Base-by-base conservation (phyloP, 2,797 vertebrate genomes). In the Trematomus bernacchii region DNA sequence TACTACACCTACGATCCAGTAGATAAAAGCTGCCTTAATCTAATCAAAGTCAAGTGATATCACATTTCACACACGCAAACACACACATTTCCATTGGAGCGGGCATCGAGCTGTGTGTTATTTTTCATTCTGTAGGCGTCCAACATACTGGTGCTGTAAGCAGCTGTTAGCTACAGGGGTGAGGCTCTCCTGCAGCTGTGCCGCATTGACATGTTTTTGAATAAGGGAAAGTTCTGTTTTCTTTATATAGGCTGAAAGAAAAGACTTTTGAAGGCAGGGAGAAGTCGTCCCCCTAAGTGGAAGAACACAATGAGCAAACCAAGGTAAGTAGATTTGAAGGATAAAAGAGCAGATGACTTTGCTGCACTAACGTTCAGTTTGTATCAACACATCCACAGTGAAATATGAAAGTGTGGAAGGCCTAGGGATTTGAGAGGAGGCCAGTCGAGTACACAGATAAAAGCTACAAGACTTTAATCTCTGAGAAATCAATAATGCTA, bases 81-180 rank as follows among this genome's bases (percentile, higher is more conserved):
- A 44, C 40, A 14, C 10, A 58, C 13, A 15, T 1, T 21, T 21
- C 48, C 23, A 23, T 18, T n/a, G 19, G 30, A 64, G 51, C 13
- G 69, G 7, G 51, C 84, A 82, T 84, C 82, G 82, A 80, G 51
- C 33, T 51, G 64, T 73, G 84, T 84, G 84, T 84, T 84, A 53
- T 77, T 85, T 77, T 75, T 85, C 71, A 84, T 71, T 74, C 66
- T 85, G 85, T 79, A 80, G 76, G 81, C 71, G 71, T 84, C 58
- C 44, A 52, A 60, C 71, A 62, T 72, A 76, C 66, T 55, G 66
- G 55, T 64, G 63, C 76, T 55, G 77, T 80, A 77, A 85, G 69
- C 93, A 94, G 93, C 89, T 94, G 93, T 85, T 64, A 80, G 84
- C 91, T 83, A 88, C 91, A 87, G 91, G 92, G 85, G 76, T 50